These are phyloP conservation scores for Notiomystis cincta DNA, from an alignment of 2,113 vertebrate genomes.

Conservation along the genomic window DNA sequence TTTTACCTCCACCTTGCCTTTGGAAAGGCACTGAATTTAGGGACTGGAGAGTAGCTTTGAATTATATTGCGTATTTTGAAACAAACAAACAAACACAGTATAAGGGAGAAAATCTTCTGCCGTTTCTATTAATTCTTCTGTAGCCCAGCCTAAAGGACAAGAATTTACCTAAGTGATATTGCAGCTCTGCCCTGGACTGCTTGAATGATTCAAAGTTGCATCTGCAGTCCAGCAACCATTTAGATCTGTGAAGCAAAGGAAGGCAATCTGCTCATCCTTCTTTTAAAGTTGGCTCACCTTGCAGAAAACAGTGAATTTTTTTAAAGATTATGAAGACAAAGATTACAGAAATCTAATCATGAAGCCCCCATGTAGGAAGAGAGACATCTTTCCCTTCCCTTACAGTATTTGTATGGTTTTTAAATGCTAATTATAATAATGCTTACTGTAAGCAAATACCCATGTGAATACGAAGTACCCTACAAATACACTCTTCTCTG, in stretches of 20 bases:
- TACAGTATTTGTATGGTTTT: not conserved
- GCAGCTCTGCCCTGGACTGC: not conserved
- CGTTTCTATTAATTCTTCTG: not conserved
- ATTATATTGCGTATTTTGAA: accelerated
- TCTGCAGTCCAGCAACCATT: not conserved
- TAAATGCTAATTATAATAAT: not conserved
- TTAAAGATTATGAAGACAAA: not conserved
- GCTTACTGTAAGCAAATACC: not conserved
- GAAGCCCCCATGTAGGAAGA: not conserved
- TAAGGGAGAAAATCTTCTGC: not conserved
- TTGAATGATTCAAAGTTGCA: not conserved
- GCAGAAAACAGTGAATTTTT: not conserved
- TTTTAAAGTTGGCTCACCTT: not conserved
- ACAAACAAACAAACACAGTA: not conserved
- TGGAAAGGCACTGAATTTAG: not conserved
- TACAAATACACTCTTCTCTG: not conserved
- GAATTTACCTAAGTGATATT: not conserved
- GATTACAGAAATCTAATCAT: not conserved
- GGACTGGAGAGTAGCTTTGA: not conserved
- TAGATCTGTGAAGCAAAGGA: not conserved
- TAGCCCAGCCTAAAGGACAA: not conserved
- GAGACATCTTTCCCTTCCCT: not conserved
- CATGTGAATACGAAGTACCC: not conserved
- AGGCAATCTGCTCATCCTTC: not conserved
- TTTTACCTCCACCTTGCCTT: not conserved